A percentile compares a stretch with the other conserved stretches of the same genome.
Conservation (phyloP, 2,113 vertebrate genomes). For the sheep (Ovis aries) region DNA sequence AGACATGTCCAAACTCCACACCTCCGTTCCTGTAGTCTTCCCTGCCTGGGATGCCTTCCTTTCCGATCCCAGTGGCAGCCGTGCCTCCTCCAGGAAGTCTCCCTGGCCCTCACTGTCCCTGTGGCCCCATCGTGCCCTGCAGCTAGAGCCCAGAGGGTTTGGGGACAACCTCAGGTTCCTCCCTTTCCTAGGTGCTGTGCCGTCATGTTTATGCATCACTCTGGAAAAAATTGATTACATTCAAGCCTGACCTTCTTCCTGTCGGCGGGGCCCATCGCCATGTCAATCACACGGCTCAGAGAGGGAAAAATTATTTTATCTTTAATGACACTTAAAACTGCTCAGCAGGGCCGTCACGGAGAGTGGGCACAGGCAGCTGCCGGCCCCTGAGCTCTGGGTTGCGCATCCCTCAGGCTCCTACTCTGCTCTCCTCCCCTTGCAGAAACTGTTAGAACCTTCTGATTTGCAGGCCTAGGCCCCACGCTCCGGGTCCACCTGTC, state of each 20-base stretch:
- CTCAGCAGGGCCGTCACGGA: neutral
- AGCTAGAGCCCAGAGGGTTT: neutral
- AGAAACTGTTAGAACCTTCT: neutral
- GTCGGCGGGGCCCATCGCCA: slow-evolving; percentile 40
- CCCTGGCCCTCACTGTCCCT: neutral
- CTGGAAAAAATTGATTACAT: slow-evolving; percentile 67
- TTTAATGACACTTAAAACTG: slow-evolving; percentile 14
- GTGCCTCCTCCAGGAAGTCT: neutral
- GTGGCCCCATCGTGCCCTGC: neutral
- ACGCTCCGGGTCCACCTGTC: neutral
- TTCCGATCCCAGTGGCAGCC: neutral
- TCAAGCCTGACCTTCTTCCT: slow-evolving; percentile 69
- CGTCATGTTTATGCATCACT: slow-evolving; percentile 53
- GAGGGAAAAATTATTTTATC: slow-evolving; percentile 51
- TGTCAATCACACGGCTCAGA: slow-evolving; percentile 54
- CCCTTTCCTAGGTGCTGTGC: neutral
- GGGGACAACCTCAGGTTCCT: neutral
- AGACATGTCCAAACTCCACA: neutral
- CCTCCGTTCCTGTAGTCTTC: neutral
- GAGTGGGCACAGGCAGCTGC: neutral
- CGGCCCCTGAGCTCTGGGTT: neutral
- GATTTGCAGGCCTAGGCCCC: neutral
- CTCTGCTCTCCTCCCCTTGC: neutral
- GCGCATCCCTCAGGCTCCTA: neutral
- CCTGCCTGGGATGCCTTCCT: neutral